Evolutionary conservation across 2,113 vertebrate species (phyloP), one percentile per base, ranked within the genome.

Genomic region (Scatophagus argus): DNA sequence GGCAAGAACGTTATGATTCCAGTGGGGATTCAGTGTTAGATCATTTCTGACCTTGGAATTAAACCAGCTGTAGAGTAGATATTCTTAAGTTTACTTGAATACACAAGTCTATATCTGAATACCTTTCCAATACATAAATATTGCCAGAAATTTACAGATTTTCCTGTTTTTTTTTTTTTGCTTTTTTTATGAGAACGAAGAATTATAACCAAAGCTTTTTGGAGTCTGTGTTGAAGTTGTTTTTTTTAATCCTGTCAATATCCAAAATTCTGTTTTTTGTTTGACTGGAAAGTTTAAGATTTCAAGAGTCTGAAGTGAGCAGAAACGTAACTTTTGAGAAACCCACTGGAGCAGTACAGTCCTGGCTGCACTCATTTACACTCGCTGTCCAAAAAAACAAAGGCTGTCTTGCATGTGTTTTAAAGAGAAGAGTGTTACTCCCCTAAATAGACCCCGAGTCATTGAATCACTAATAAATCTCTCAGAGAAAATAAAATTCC

Each of bases 391-490:
- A 71, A 54, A 75, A 85, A 62, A 80, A 79, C 34, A 58, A 74
- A 51, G 77, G 49, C 52, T 83, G 68, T 69, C 73, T 73, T 72
- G 74, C 69, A 79, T 79, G 77, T 88, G 88, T 88, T 92, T 91
- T 84, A 71, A 84, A 82, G 79, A 79, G 58, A 81, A 21, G 51
- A 79, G 74, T 73, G 64, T 74, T 54, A 54, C 69, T 85, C 64
- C 64, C 39, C 47, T 60, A 70, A 72, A 87, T 52, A 85, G 59
- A 82, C 63, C 47, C 19, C 23, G 9, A 62, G 66, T 77, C 80
- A 60, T 79, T 89, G 79, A 64, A 87, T 82, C 62, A 73, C 58
- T 62, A 85, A 89, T 89, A 89, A 85, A 89, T 87, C 67, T 88
- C 81, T 78, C 27, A 66, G 74, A 76, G 71, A 63, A 72, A 79